Percentiles rank a stretch among this genome's conserved stretches.
Evolutionary conservation across 23 tunicate species (phyloP).

Genomic region (Ascidia mentula): DNA sequence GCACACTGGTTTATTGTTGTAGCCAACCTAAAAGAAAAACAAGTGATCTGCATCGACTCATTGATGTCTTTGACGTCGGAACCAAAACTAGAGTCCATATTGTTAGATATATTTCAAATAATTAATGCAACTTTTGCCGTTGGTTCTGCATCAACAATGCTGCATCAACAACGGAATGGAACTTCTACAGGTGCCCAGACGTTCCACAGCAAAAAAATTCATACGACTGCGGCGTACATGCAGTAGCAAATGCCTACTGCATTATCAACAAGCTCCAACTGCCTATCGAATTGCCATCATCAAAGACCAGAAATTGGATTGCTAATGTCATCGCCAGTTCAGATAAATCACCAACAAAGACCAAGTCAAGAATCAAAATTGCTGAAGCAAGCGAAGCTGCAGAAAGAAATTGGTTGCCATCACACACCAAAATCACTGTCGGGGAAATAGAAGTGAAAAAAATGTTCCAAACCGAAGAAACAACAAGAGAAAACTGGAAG

Average conservation of each 20-base stretch:
- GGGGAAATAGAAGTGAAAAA: neutral
- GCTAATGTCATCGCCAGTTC: too few species aligned
- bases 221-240: neutral
- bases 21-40: neutral
- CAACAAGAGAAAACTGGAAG: neutral
- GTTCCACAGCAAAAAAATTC: neutral
- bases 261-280: neutral
- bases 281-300: neutral
- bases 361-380: too few species aligned
- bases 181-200: neutral
- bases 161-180: neutral
- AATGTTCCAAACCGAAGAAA: neutral
- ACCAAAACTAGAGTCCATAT: neutral
- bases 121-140: neutral
- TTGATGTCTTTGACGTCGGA: neutral
- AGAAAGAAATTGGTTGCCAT: too few species aligned
- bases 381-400: too few species aligned
- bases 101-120: neutral
- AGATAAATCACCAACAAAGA: too few species aligned
- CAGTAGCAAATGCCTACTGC: neutral
- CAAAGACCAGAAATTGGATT: neutral
- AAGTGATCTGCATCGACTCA: neutral
- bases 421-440: neutral
- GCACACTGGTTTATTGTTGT: neutral
- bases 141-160: neutral